Evolutionary conservation across 2,113 vertebrate genomes (phyloP).

Genomic region (Pyrgilauda ruficollis): DNA sequence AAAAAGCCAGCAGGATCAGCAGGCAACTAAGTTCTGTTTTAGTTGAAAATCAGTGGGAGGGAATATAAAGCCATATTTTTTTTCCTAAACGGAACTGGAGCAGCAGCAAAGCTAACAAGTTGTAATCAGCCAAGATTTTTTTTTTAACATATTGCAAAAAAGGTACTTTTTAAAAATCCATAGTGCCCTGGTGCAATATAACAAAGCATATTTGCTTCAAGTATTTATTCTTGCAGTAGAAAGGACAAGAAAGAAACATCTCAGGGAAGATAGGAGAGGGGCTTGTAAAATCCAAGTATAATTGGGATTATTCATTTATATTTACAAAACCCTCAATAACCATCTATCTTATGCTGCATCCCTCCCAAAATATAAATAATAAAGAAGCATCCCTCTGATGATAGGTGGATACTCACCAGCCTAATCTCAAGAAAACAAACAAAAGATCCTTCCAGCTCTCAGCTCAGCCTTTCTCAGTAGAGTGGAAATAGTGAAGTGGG

Average conservation of each 20-base stretch:
- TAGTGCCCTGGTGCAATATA: neutral
- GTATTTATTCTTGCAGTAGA: slow-evolving; percentile 1
- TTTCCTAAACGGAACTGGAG: slow-evolving; percentile 71
- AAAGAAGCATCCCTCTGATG: neutral
- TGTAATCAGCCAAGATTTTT: slow-evolving; percentile 68
- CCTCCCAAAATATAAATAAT: neutral
- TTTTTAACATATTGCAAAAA: slow-evolving; percentile 25
- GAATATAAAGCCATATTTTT: slow-evolving; percentile 76
- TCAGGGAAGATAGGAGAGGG: neutral
- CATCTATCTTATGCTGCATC: neutral
- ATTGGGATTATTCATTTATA: neutral
- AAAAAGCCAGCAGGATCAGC: slow-evolving; percentile 80
- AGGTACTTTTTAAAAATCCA: slow-evolving; percentile 36
- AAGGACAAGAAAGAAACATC: neutral
- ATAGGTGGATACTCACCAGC: neutral
- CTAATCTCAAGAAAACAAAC: neutral
- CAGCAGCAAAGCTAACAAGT: slow-evolving; percentile 74
- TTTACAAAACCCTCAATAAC: neutral
- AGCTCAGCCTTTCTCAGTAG: neutral
- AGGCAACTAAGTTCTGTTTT: slow-evolving; percentile 81
- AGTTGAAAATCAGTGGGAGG: slow-evolving; percentile 81
- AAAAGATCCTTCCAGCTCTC: neutral
- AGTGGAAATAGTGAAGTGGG: neutral
- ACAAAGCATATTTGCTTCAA: slow-evolving; percentile 18
- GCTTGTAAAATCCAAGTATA: neutral